Evolutionary conservation across 1,140 invertebrate genomes (phyloP), one percentile per base, ranked within the genome.

Genomic region (Paralvinella palmiformis): DNA sequence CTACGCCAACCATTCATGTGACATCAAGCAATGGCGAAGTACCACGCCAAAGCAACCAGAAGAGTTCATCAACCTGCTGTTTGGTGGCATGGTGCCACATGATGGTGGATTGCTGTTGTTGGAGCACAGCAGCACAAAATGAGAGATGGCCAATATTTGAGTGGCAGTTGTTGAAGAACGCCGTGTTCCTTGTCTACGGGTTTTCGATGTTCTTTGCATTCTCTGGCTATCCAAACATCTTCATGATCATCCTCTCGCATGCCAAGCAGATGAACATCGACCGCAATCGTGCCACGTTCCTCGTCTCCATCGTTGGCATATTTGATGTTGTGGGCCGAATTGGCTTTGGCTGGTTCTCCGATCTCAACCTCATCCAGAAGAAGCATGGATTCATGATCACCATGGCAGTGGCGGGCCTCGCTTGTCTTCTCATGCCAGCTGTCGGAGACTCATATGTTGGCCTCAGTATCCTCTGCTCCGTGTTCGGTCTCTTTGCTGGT

Each of bases 261-360:
- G 41, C 44, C 27, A 50, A 50, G 45, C 20, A 32, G 24, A 24
- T 62, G 31, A 22, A 37, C 13, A 37, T 62, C 27, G 22, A 31
- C 17, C 7, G 29, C 7, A 35, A 27, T 2, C n/a, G 20, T 6
- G 37, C 60, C 4, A 45, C 48, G 7, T 62, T 52, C 24, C 48
- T 52, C 6, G 60, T 62, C 27, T 62, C 60, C 24, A 52, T 62
- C 27, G 29, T 62, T 20, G 60, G 60, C 41, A 50, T 62, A 0
- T 24, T 33, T 3, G 60, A 62, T 50, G 22, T 62, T 27, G 35
- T 62, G 24, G 41, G 41, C 5, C 60, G 60, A 13, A 31, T 62
- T 29, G 24, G 24, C 29, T 45, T 62, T 35, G 60, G 60, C 45
- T 45, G 5, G n/a, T 48, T 62, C 6, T 24, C 60, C 27, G 60